phyloP scores from a whole-genome alignment of 2,888 invertebrate genomes.

The Pammene aurita region DNA sequence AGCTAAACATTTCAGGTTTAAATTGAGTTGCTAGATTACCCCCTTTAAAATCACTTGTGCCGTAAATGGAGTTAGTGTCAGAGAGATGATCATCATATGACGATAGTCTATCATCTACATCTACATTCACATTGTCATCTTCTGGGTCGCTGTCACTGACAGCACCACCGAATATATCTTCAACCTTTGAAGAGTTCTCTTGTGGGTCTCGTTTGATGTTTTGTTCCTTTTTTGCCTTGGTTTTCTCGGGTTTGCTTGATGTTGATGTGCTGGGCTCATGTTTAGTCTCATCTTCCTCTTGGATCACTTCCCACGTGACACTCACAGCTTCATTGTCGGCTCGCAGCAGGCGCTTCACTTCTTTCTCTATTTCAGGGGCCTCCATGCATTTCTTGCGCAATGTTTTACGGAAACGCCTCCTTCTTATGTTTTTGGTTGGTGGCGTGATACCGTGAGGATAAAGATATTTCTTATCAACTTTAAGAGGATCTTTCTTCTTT shows the following conservation, averaged over 20 bases:
- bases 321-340: constrained; percentile 94
- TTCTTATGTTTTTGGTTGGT: constrained; percentile 94
- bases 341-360: constrained; percentile 93
- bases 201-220: constrained; percentile 44
- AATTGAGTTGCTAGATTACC: constrained; percentile 52
- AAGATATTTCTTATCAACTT: constrained; percentile 91
- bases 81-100: constrained; percentile 88
- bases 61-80: constrained; percentile 71
- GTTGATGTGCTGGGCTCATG: constrained; percentile 48
- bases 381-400: constrained; percentile 96
- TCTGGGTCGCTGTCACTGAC: constrained; percentile 91
- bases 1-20: constrained; percentile 53
- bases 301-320: constrained; percentile 92
- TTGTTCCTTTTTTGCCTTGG: constrained; percentile 49
- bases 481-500: constrained; percentile 90
- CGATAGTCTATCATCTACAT: constrained; percentile 89
- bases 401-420: constrained; percentile 93
- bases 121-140: constrained; percentile 89
- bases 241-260: constrained; percentile 47
- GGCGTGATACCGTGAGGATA: constrained; percentile 97
- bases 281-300: constrained; percentile 88
- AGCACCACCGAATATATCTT: constrained; percentile 93
- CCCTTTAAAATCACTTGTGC: constrained; percentile 46
- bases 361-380: constrained; percentile 97
- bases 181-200: constrained; percentile 50